Percentiles rank a stretch among this genome's conserved stretches.
Evolutionary conservation across 2,113 vertebrate genomes (phyloP).

Genomic region (Theristicus caerulescens): DNA sequence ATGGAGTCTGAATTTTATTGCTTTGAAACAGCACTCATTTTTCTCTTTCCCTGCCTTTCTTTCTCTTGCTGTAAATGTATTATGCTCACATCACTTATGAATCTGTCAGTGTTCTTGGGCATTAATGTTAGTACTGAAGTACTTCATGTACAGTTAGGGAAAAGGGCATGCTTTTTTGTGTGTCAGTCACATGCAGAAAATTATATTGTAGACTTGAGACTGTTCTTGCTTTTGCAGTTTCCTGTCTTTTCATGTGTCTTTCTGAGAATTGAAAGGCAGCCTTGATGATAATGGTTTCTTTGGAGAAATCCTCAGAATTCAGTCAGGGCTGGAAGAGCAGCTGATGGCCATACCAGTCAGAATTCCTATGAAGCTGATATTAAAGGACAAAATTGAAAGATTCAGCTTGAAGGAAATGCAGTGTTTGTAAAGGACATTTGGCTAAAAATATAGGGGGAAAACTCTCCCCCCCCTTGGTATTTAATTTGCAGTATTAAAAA

Average conservation of each 20-base stretch:
- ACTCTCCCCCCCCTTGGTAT: rapidly evolving
- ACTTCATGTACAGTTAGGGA: background rate
- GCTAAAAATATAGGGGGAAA: background rate
- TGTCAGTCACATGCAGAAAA: background rate
- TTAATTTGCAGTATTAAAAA: background rate
- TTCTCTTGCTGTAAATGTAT: background rate
- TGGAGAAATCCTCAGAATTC: background rate
- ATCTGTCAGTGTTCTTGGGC: background rate
- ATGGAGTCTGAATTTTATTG: constrained; percentile 45
- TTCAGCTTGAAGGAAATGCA: background rate
- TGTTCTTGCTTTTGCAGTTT: background rate
- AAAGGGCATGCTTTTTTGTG: background rate
- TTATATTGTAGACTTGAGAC: background rate
- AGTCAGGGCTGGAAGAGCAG: background rate
- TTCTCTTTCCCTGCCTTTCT: background rate
- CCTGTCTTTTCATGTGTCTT: background rate
- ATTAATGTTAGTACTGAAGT: background rate
- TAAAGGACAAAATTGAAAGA: background rate
- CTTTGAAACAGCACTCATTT: background rate
- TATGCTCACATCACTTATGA: background rate
- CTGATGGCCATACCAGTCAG: background rate
- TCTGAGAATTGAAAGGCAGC: background rate
- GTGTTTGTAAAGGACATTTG: background rate
- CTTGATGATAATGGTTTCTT: background rate
- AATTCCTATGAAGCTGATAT: background rate